A percentile compares a stretch with the other conserved stretches of the same genome.
Evolutionary conservation across 1,140 invertebrate genomes (phyloP).

Genomic region (Pseudachorutes palmiensis): DNA sequence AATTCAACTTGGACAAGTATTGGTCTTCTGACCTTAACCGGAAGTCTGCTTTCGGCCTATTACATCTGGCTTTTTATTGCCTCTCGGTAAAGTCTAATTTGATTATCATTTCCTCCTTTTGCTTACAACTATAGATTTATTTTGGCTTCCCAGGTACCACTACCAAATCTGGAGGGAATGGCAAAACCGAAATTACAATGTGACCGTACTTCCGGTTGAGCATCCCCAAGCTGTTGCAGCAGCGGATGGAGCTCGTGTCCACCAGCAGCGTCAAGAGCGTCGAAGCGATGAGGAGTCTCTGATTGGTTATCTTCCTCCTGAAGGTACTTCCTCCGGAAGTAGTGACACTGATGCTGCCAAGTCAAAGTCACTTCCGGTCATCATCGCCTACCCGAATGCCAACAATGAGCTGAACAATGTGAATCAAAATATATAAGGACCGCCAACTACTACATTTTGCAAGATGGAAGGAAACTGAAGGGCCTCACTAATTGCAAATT

Average conservation of each 20-base stretch:
- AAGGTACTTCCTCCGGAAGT: background rate
- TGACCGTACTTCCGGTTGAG: slow-evolving; percentile 28
- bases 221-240: background rate
- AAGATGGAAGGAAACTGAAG: too few species aligned
- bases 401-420: too few species aligned
- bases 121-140: too few species aligned
- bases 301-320: background rate
- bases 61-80: slow-evolving; percentile 37
- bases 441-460: too few species aligned
- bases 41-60: slow-evolving; percentile 35
- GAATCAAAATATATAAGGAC: too few species aligned
- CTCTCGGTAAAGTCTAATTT: slow-evolving; percentile 21
- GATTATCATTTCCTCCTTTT: too few species aligned
- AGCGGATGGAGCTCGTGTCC: background rate
- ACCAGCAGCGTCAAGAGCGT: background rate
- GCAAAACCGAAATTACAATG: slow-evolving; percentile 31
- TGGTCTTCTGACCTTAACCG: slow-evolving; percentile 33
- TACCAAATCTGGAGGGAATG: slow-evolving; percentile 32
- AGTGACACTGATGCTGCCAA: background rate
- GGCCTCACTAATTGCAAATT: too few species aligned
- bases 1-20: slow-evolving; percentile 37
- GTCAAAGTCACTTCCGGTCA: background rate
- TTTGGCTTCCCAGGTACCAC: slow-evolving; percentile 31
- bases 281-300: background rate
- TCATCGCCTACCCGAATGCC: too few species aligned